phyloP scores from a whole-genome alignment of 1,140 invertebrate genomes.

The Hyles vespertilio region DNA sequence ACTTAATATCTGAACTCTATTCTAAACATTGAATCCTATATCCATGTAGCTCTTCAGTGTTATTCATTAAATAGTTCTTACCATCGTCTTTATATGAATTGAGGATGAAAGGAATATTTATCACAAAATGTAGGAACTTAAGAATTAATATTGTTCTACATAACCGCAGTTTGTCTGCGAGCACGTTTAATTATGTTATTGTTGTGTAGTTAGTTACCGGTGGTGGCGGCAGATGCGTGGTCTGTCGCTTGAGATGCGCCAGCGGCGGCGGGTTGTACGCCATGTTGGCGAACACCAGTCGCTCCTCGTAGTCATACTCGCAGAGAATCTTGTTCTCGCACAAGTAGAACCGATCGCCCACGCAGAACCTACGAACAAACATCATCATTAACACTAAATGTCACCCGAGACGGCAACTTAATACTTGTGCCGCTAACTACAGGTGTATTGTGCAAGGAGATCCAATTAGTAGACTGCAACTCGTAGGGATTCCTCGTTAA shows the following conservation, averaged over 20 bases:
- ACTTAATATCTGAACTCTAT: no score
- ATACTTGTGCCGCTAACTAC: no score
- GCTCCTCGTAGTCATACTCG: conserved; percentile 97
- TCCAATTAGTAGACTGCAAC: conserved; percentile 35
- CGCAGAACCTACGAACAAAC: conserved; percentile 88
- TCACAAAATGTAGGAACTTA: no score
- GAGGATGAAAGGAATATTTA: no score
- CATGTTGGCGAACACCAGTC: conserved; percentile 93
- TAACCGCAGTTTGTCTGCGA: no score
- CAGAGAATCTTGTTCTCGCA: conserved; percentile 98
- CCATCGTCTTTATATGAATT: no score
- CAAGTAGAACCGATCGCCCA: conserved; percentile 96
- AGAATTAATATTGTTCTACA: no score
- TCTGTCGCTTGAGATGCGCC: conserved; percentile 91
- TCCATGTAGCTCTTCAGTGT: no score
- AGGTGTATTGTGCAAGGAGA: conserved; percentile 18
- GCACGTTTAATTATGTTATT: no score
- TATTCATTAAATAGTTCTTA: no score
- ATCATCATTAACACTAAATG: neutral
- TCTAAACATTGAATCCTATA: no score
- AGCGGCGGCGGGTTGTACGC: conserved; percentile 91
- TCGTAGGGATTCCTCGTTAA: conserved; percentile 4
- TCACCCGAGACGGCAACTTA: no score
- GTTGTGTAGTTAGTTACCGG: conserved; percentile 40
- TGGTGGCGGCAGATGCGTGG: conserved; percentile 76